phyloP scores from a whole-genome alignment of 2,888 invertebrate genomes.

The Erpobdella octoculata region DNA sequence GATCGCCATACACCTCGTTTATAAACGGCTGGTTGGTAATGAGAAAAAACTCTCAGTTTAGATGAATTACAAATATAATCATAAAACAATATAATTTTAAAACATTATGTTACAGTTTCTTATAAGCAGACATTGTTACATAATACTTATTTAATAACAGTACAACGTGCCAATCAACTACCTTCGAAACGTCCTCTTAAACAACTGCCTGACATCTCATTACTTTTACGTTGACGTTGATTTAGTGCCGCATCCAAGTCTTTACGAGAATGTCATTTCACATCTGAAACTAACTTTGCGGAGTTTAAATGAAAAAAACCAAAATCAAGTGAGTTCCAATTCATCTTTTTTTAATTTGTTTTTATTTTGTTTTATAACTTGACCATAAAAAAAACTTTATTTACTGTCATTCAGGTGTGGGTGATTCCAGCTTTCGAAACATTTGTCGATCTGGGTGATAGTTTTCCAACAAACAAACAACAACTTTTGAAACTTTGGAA shows the following conservation, averaged over 20 bases:
- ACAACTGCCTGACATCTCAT: conserved; percentile 27
- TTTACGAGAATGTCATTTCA: conserved; percentile 18
- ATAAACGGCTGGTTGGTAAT: conserved; percentile 32
- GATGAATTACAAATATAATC: no score
- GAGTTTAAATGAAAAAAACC: no score
- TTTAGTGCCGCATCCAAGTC: conserved; percentile 29
- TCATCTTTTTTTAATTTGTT: no score
- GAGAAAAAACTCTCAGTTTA: no score
- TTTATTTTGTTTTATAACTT: neutral
- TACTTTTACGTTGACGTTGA: conserved; percentile 34
- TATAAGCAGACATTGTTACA: no score
- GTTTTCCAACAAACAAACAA: conserved; percentile 28
- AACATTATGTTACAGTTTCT: no score
- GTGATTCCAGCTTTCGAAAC: conserved; percentile 31
- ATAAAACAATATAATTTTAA: no score
- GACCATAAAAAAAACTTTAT: neutral
- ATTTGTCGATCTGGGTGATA: neutral
- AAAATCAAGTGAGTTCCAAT: no score
- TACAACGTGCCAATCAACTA: conserved; percentile 35
- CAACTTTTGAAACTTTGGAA: conserved; percentile 20
- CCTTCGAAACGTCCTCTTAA: conserved; percentile 34
- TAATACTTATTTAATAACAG: neutral
- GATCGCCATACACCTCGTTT: conserved; percentile 32
- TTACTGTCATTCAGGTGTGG: neutral
- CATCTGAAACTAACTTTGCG: no score